Percentiles rank a stretch among this genome's conserved stretches.
Conservation (phyloP, 1,140 invertebrate species). For the Globodera rostochiensis region DNA sequence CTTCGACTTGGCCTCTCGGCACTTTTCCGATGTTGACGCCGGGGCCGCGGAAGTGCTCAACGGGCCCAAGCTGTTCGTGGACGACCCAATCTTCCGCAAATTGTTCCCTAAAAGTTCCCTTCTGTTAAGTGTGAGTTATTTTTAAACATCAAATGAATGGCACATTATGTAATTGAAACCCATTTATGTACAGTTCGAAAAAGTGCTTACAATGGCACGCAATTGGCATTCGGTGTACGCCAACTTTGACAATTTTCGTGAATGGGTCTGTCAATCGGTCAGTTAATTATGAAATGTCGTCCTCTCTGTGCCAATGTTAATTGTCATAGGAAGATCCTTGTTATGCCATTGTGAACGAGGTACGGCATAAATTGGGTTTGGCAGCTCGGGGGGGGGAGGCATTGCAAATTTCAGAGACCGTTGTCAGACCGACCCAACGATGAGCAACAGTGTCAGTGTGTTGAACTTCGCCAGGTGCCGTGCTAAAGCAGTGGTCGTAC, state of each 20-base stretch:
- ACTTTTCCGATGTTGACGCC: background rate
- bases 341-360: background rate
- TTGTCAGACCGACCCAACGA: background rate
- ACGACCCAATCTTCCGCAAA: background rate
- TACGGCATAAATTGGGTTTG: background rate
- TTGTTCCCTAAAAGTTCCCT: slow-evolving; percentile 14
- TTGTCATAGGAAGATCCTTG: background rate
- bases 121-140: slow-evolving; percentile 8
- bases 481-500: background rate
- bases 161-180: background rate
- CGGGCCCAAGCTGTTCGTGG: slow-evolving; percentile 6
- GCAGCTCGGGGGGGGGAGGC: no score
- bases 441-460: background rate
- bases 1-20: background rate
- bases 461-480: slow-evolving; percentile 18
- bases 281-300: background rate
- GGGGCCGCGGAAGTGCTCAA: background rate
- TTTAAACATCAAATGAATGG: background rate
- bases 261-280: slow-evolving; percentile 19
- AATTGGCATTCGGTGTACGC: slow-evolving; percentile 3
- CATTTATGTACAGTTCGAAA: slow-evolving; percentile 16
- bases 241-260: slow-evolving; percentile 13
- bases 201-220: slow-evolving; percentile 5
- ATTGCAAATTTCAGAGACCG: background rate
- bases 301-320: background rate